Evolutionary conservation across 2,113 vertebrate genomes (phyloP).

Genomic region (Motacilla alba): DNA sequence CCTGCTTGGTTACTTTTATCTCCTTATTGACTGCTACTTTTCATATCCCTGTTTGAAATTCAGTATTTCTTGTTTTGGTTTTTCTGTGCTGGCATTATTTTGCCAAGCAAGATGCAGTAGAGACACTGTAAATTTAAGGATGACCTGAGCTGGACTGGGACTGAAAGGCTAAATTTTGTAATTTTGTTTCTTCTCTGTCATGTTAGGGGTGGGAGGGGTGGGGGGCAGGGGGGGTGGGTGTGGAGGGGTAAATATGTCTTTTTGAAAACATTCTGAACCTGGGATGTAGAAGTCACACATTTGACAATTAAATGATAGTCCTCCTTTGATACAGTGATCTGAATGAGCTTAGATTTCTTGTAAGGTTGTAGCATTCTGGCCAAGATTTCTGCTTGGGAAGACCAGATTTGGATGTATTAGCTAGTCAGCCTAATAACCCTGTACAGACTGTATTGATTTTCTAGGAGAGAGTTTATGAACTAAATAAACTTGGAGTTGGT

Average conservation of each 20-base stretch:
- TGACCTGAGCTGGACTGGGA: not conserved
- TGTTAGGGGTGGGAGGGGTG: not conserved
- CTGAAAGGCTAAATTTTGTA: not conserved
- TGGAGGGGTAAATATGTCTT: not conserved
- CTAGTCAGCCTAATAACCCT: slow-evolving; percentile 87
- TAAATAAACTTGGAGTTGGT: slow-evolving; percentile 89
- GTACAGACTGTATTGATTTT: slow-evolving; percentile 87
- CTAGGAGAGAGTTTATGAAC: slow-evolving; percentile 87
- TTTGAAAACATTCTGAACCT: not conserved
- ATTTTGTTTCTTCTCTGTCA: not conserved
- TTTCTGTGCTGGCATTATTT: not conserved
- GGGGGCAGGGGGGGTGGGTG: no score
- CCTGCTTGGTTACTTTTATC: not conserved
- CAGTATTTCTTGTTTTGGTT: slow-evolving; percentile 6
- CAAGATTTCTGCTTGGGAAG: slow-evolving; percentile 72
- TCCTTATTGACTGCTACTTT: not conserved
- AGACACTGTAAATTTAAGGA: not conserved
- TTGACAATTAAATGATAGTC: slow-evolving; percentile 10
- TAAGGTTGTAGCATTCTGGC: slow-evolving; percentile 63
- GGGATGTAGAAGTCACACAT: not conserved
- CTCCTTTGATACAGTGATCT: slow-evolving; percentile 17
- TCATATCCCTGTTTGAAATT: slow-evolving; percentile 1
- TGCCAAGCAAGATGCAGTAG: not conserved
- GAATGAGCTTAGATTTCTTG: slow-evolving; percentile 46
- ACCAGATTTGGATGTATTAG: slow-evolving; percentile 84